phyloP scores from a whole-genome alignment of 2,113 vertebrate species.

The Paralichthys olivaceus region DNA sequence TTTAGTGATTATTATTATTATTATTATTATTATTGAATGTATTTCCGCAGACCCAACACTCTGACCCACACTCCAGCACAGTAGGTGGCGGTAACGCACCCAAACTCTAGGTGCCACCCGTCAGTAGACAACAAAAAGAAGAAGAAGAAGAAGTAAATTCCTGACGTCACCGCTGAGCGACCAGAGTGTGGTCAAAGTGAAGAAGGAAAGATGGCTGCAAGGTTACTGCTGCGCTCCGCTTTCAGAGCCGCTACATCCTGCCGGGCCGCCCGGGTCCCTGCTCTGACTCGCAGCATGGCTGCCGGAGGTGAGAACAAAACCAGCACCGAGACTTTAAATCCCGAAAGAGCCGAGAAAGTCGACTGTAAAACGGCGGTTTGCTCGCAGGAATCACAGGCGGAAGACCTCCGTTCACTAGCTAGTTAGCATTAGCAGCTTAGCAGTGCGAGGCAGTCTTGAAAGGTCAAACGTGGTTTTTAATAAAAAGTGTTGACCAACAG shows the following conservation, averaged over 20 bases:
- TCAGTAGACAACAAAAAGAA: too few relatives aligned
- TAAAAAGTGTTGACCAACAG: not conserved
- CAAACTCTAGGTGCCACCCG: too few relatives aligned
- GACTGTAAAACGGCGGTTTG: not conserved
- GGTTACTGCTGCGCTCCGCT: conserved; percentile 78
- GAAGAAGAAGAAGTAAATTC: too few relatives aligned
- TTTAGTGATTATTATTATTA: too few relatives aligned
- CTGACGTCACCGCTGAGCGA: conserved; percentile 32
- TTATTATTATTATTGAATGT: too few relatives aligned
- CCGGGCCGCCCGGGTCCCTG: conserved; percentile 37
- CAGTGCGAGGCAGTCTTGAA: not conserved
- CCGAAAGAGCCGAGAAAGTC: fast-evolving
- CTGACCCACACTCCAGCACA: conserved; percentile 1
- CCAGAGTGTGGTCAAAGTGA: not conserved
- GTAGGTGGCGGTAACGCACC: not conserved
- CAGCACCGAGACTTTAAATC: fast-evolving
- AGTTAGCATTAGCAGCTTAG: conserved; percentile 26
- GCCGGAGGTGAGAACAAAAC: conserved; percentile 73
- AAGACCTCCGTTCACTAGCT: not conserved
- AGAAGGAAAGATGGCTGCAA: conserved; percentile 80
- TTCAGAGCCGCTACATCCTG: conserved; percentile 54
- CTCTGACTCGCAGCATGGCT: conserved; percentile 68
- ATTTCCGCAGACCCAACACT: too few relatives aligned
- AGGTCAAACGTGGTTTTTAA: conserved; percentile 12
- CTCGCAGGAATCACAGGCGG: not conserved